Conservation (phyloP, 2,113 vertebrate species). For the Plectropomus leopardus region DNA sequence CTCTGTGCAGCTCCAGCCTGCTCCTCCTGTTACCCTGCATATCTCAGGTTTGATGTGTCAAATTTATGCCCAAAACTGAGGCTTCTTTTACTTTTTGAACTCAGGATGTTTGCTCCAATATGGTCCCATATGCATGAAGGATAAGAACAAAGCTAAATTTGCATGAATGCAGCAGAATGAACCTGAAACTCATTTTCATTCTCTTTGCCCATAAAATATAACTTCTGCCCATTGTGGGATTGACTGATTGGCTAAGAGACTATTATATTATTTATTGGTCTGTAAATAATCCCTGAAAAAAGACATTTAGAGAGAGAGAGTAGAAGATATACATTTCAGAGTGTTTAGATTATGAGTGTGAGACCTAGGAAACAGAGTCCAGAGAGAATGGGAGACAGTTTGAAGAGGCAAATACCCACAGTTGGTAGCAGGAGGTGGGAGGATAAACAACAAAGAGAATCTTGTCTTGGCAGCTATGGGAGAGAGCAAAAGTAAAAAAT, state of each 20-base stretch:
- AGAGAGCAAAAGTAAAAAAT: constrained; percentile 46
- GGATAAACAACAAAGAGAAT: constrained; percentile 67
- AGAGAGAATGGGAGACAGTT: constrained; percentile 53
- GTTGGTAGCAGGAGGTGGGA: constrained; percentile 63
- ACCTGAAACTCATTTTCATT: constrained; percentile 41
- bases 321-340: neutral
- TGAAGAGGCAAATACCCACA: constrained; percentile 71
- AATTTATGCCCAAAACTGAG: constrained; percentile 10
- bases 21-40: constrained; percentile 31
- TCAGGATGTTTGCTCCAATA: constrained; percentile 17
- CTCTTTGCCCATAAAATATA: constrained; percentile 23
- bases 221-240: constrained; percentile 8
- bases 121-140: constrained; percentile 12
- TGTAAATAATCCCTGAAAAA: constrained; percentile 28
- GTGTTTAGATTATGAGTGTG: constrained; percentile 11
- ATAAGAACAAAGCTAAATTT: constrained; percentile 45
- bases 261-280: neutral
- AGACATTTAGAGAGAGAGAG: neutral
- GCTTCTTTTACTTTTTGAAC: constrained; percentile 23
- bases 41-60: constrained; percentile 29
- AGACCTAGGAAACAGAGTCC: constrained; percentile 36
- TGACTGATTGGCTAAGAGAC: constrained; percentile 15
- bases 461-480: constrained; percentile 46
- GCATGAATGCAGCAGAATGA: constrained; percentile 33
- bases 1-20: neutral